These are phyloP conservation scores for Catharus ustulatus DNA, from an alignment of 2,797 vertebrate species.

Conservation along the genomic window DNA sequence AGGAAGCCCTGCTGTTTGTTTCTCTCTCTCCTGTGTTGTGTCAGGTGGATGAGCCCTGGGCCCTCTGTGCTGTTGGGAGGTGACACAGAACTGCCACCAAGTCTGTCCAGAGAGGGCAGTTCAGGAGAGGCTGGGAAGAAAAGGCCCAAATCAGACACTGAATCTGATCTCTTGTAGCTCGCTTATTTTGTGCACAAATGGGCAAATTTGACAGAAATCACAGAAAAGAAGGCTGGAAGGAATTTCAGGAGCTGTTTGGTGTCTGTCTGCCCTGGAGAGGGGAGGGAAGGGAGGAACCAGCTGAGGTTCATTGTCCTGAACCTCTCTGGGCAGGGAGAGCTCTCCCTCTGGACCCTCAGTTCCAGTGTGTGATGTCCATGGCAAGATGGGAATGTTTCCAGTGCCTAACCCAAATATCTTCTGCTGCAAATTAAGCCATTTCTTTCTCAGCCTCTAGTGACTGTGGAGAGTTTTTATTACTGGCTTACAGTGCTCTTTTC, in stretches of 20 bases:
- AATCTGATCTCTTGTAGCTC: background rate
- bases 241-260: background rate
- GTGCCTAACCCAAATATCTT: background rate
- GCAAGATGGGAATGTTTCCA: background rate
- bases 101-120: background rate
- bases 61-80: background rate
- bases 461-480: background rate
- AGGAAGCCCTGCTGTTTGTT: background rate
- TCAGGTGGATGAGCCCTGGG: background rate
- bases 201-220: background rate
- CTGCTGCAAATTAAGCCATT: background rate
- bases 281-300: background rate
- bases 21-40: background rate
- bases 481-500: background rate
- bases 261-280: background rate
- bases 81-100: background rate
- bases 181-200: background rate
- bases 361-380: background rate
- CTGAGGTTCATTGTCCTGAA: background rate
- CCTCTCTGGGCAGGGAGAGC: accelerated
- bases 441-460: background rate
- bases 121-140: background rate
- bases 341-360: background rate
- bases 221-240: background rate
- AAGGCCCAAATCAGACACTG: background rate